Evolutionary conservation across 2,797 vertebrate species (phyloP).

Genomic region (Ptychobarbus kaznakovi): DNA sequence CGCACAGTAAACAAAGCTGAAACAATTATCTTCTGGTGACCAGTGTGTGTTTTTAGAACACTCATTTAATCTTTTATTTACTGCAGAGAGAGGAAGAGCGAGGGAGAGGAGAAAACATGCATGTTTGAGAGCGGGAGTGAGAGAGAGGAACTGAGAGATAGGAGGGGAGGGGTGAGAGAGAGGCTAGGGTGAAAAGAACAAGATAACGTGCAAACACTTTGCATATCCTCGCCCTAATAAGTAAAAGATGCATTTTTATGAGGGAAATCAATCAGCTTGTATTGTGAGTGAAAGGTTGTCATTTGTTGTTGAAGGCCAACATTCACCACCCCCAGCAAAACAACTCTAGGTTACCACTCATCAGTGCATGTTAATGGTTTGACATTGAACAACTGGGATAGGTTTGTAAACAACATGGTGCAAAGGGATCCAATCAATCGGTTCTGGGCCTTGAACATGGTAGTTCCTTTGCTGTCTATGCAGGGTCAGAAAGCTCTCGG

Average conservation of each 20-base stretch:
- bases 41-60: conserved; percentile 90
- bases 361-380: conserved; percentile 71
- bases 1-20: conserved; percentile 91
- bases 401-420: background rate
- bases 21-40: conserved; percentile 96
- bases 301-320: conserved; percentile 76
- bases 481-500: background rate
- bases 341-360: conserved; percentile 74
- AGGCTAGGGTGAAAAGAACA: conserved; percentile 77
- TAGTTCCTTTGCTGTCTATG: background rate
- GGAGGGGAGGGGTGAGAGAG: conserved; percentile 61
- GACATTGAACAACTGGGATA: conserved; percentile 66
- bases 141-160: conserved; percentile 80
- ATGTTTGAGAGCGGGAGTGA: conserved; percentile 77
- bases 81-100: conserved; percentile 79
- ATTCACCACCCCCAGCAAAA: conserved; percentile 71
- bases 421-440: conserved; percentile 10
- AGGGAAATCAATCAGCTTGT: conserved; percentile 74
- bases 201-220: conserved; percentile 82
- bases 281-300: conserved; percentile 63
- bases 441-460: background rate
- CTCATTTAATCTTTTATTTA: conserved; percentile 96
- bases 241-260: conserved; percentile 80
- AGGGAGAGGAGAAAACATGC: conserved; percentile 77
- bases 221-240: conserved; percentile 77